These are phyloP conservation scores for Drosophila sturtevanti DNA, from an alignment of 1,140 invertebrate genomes.

Conservation along the genomic window DNA sequence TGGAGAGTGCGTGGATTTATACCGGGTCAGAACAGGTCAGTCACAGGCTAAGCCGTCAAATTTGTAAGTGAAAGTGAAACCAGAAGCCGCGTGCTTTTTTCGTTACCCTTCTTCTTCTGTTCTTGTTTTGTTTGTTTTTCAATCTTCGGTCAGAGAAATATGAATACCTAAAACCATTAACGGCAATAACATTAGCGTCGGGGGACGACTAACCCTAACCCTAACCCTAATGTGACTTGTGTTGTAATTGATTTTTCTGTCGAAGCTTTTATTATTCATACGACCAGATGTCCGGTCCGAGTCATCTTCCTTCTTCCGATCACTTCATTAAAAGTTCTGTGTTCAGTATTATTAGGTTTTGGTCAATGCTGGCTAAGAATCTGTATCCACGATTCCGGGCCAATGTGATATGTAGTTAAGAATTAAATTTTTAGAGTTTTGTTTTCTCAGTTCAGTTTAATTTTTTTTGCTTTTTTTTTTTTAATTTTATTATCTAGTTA, in stretches of 20 bases:
- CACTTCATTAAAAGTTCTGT: no score
- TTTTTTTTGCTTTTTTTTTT: background rate
- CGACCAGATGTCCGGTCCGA: background rate
- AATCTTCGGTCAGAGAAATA: background rate
- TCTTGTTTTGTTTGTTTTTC: background rate
- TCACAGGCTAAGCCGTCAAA: background rate
- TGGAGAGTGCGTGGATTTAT: background rate
- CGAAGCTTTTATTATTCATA: constrained; percentile 4
- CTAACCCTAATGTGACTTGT: background rate
- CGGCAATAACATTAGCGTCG: background rate
- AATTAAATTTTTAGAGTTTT: background rate
- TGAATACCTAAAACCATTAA: background rate
- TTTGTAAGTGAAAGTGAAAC: constrained; percentile 6
- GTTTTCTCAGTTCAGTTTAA: background rate
- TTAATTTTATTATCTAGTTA: constrained; percentile 2
- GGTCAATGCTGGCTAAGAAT: no score
- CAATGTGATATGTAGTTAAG: background rate
- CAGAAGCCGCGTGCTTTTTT: background rate
- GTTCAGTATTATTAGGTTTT: no score
- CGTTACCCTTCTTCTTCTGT: background rate
- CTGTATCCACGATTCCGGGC: no score
- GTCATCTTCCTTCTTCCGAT: background rate
- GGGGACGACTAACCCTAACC: no score
- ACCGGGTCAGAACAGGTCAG: background rate
- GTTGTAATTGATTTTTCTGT: constrained; percentile 5